These are phyloP conservation scores for Macrobrachium rosenbergii DNA, from an alignment of 1,140 invertebrate species.

Conservation along the genomic window DNA sequence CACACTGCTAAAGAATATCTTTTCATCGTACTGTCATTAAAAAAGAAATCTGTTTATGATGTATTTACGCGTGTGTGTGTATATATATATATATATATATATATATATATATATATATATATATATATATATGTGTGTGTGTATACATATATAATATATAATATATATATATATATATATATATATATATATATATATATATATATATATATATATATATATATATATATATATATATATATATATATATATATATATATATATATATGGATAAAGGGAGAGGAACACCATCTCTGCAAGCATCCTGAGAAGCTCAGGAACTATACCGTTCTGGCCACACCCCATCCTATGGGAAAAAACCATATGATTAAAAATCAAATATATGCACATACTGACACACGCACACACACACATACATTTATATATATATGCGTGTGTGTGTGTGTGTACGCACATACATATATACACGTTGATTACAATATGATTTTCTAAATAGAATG, in stretches of 20 bases:
- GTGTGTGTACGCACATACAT: background rate
- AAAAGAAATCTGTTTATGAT: no score
- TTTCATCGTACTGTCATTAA: no score
- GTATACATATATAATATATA: no score
- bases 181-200: conserved; percentile 14
- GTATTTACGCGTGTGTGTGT: background rate
- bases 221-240: conserved; percentile 14
- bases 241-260: conserved; percentile 14
- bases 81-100: no score
- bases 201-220: conserved; percentile 9
- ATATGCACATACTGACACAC: background rate
- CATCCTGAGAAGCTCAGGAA: no score
- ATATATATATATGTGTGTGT: background rate
- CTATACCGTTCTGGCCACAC: no score
- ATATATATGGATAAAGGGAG: no score
- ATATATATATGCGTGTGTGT: background rate
- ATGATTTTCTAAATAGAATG: no score
- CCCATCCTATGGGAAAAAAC: no score
- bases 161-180: conserved; percentile 19
- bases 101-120: background rate
- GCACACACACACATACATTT: background rate
- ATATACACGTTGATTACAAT: no score
- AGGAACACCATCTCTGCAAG: no score
- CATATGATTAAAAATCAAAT: background rate
- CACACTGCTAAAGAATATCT: no score